A percentile compares a stretch with the other conserved stretches of the same genome.
Conservation (phyloP, 2,113 vertebrate genomes). For the Erpornis zantholeuca region DNA sequence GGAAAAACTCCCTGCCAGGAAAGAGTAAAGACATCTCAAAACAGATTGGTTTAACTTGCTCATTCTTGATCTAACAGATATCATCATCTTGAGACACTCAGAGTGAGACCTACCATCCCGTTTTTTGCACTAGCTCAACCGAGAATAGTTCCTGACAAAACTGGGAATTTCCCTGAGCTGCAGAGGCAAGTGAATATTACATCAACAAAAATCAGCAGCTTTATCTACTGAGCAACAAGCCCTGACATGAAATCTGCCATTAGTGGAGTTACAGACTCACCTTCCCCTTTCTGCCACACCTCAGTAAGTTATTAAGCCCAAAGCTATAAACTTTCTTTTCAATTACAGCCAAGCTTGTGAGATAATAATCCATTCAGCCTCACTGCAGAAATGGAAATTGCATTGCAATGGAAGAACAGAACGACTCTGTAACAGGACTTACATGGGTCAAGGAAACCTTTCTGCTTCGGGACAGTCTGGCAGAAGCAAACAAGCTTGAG, state of each 20-base stretch:
- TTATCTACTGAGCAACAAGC: background rate
- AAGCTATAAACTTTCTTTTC: conserved; percentile 34
- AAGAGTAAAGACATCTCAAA: background rate
- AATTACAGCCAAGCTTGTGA: background rate
- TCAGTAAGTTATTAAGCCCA: conserved; percentile 22
- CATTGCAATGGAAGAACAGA: background rate
- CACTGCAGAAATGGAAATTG: background rate
- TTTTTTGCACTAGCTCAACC: background rate
- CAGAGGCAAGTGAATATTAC: background rate
- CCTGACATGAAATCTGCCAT: background rate
- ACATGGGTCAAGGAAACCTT: conserved; percentile 3
- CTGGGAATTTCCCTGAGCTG: background rate
- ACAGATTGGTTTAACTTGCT: background rate
- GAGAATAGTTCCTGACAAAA: background rate
- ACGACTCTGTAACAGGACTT: background rate
- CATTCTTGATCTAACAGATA: background rate
- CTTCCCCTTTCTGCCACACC: conserved; percentile 35
- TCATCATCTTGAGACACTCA: background rate
- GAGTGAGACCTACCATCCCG: background rate
- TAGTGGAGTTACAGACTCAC: background rate
- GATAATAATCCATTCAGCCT: background rate
- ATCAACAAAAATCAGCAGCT: background rate
- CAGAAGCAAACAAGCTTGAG: conserved; percentile 2
- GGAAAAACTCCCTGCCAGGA: background rate
- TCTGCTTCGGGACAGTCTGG: background rate